Evolutionary conservation across 2,797 vertebrate genomes (phyloP).

Genomic region (Enteromius thamalakanensis): DNA sequence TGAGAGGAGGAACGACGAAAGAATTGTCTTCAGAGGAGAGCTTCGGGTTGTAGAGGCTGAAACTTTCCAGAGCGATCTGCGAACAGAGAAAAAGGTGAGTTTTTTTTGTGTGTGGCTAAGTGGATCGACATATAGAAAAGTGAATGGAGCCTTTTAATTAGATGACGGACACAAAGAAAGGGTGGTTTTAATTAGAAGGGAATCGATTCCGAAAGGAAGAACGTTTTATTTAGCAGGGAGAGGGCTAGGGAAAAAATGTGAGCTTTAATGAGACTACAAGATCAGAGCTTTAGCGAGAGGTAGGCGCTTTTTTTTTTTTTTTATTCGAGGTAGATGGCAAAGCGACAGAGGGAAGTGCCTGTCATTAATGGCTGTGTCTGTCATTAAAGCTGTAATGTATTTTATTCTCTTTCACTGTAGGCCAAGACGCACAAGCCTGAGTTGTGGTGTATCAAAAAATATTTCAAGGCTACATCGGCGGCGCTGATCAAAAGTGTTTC

Average conservation of each 20-base stretch:
- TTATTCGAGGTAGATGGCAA: conserved; percentile 54
- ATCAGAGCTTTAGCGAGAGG: conserved; percentile 67
- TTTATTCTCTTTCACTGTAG: conserved; percentile 13
- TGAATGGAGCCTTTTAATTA: conserved; percentile 62
- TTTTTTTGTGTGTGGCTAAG: conserved; percentile 43
- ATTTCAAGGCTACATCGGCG: not conserved
- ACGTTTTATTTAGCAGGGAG: conserved; percentile 66
- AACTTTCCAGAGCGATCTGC: conserved; percentile 25
- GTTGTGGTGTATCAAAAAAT: not conserved
- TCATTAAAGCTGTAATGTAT: conserved; percentile 28
- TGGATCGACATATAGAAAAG: conserved; percentile 53
- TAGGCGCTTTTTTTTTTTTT: conserved; percentile 50
- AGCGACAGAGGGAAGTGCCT: conserved; percentile 18
- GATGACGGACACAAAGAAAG: conserved; percentile 59
- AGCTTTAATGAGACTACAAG: conserved; percentile 34
- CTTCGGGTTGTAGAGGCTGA: conserved; percentile 28
- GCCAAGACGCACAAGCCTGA: not conserved
- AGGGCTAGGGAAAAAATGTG: conserved; percentile 61
- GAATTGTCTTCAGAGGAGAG: conserved; percentile 49
- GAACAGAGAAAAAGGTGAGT: conserved; percentile 44
- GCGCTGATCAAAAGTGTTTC: conserved; percentile 11
- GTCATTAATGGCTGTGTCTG: conserved; percentile 37
- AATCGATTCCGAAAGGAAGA: conserved; percentile 54
- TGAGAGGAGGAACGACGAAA: conserved; percentile 51
- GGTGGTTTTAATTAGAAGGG: conserved; percentile 61